Base-by-base conservation (phyloP, 2,888 invertebrate genomes). In the Synanthedon myopaeformis region DNA sequence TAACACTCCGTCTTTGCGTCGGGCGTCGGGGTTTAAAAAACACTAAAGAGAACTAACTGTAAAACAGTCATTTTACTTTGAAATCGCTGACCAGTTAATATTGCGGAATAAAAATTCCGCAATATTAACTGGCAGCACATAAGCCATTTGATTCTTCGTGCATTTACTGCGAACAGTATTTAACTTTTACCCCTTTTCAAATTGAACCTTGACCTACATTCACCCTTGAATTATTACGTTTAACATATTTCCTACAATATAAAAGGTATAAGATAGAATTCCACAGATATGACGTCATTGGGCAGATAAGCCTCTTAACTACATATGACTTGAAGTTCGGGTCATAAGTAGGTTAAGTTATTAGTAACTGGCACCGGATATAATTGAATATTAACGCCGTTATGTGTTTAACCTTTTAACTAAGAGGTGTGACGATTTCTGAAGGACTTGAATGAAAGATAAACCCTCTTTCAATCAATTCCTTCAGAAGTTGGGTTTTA, bases 131-230 rank as follows among this genome's bases (percentile, higher is more conserved):
- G 23, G 23, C 10, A 10, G 35, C 35, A 35, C 35, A 35, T 45
- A 11, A n/a, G 62, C 65, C 45, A 8, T 14, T 12, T 45, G 45
- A 45, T 45, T 13, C 11, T 13, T 45, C 14, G 11, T n/a, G 42
- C 42, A 42, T 42, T 42, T 12, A 11, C 42, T 13, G 13, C 13
- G 13, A 45, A 45, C 45, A 13, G 4, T 45, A 45, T 49, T 49
- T 49, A 49, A 17, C 23, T 19, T 49, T 45, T 49, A 17, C 6
- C 49, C 17, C 49, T 52, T 54, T 56, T 51, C 54, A 54, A 54
- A 56, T 52, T 35, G 58, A 62, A 66, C 78, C 77, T 77, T 77
- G 77, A 76, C 78, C 76, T 64, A 72, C 58, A 69, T 76, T 58
- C 61, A 12, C 63, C 64, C 72, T 66, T 60, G 63, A 72, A 66